Conservation (phyloP, 2,888 invertebrate species). For the Lithosia quadra region DNA sequence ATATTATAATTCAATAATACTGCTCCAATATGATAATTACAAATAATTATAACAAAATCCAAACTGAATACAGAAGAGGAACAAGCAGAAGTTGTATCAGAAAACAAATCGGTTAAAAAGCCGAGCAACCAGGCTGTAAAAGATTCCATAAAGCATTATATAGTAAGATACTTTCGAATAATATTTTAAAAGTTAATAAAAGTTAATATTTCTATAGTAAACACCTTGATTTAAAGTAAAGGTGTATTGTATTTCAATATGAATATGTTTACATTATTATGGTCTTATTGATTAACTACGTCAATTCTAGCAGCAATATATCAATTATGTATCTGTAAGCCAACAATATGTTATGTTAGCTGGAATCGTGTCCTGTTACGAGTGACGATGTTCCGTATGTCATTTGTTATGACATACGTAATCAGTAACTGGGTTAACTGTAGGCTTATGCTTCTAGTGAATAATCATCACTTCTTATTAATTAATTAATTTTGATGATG, state of each 20-base stretch:
- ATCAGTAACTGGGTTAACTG: neutral
- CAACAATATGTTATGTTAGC: conserved; percentile 26
- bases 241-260: neutral
- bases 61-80: too few relatives aligned
- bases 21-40: too few relatives aligned
- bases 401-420: conserved; percentile 1
- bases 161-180: too few relatives aligned
- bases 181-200: too few relatives aligned
- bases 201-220: neutral
- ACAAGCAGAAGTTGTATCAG: too few relatives aligned
- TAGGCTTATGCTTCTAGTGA: neutral
- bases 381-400: neutral
- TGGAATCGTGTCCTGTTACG: conserved; percentile 14
- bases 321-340: conserved; percentile 31
- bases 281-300: conserved; percentile 16
- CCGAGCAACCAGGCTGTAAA: too few relatives aligned
- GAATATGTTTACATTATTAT: conserved; percentile 20
- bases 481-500: neutral
- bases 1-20: too few relatives aligned
- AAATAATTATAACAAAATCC: too few relatives aligned
- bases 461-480: conserved; percentile 4
- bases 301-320: conserved; percentile 26
- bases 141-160: too few relatives aligned
- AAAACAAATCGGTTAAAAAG: too few relatives aligned
- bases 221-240: neutral